phyloP scores from a whole-genome alignment of 2,888 invertebrate species.

The Tenthredo amoena region DNA sequence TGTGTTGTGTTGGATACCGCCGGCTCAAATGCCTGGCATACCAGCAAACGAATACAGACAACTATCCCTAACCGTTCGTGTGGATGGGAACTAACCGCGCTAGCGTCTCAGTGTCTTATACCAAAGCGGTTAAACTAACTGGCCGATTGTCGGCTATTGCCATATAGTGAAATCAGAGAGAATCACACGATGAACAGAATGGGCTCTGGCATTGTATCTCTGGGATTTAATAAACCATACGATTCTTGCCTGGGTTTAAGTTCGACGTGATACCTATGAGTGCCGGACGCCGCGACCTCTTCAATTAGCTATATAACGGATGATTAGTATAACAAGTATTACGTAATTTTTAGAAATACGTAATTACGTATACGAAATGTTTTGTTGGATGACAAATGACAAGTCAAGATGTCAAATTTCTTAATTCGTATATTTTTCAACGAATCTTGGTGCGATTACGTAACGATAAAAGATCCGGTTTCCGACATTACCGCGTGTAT shows the following conservation, averaged over 20 bases:
- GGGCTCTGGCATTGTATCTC: background rate
- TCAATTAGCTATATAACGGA: background rate
- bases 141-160: constrained; percentile 1
- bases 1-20: constrained; percentile 23
- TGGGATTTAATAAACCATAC: background rate
- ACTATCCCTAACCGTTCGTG: background rate
- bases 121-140: background rate
- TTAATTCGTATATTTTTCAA: background rate
- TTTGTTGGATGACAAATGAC: background rate
- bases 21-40: constrained; percentile 66
- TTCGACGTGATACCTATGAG: background rate
- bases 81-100: constrained; percentile 16
- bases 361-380: background rate
- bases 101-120: background rate
- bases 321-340: constrained; percentile 2
- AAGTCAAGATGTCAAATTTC: background rate
- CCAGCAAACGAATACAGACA: constrained; percentile 64
- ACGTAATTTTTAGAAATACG: constrained; percentile 2
- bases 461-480: background rate
- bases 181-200: background rate
- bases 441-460: background rate
- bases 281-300: background rate
- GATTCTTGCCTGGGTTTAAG: background rate
- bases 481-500: background rate
- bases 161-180: constrained; percentile 10